Conservation (phyloP, 1,140 invertebrate genomes). For the Saccostrea echinata region DNA sequence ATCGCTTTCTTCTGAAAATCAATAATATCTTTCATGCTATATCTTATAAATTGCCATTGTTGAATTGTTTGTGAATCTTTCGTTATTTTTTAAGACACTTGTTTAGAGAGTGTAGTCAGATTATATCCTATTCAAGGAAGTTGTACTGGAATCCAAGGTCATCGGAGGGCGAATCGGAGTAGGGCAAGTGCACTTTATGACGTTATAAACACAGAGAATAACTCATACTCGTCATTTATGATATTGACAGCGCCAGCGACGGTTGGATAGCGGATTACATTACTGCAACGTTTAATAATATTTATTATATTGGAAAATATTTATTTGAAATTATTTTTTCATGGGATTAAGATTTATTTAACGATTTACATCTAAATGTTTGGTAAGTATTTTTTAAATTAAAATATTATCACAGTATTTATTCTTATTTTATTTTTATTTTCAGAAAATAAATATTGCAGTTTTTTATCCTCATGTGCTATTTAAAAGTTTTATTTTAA, state of each 20-base stretch:
- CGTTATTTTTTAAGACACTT: neutral
- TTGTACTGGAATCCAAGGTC: slow-evolving; percentile 54
- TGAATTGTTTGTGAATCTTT: neutral
- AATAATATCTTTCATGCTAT: neutral
- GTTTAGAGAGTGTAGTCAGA: slow-evolving; percentile 27
- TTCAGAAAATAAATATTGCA: neutral
- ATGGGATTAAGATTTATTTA: slow-evolving; percentile 22
- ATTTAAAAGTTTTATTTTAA: neutral
- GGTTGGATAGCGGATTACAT: slow-evolving; percentile 25
- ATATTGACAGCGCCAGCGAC: slow-evolving; percentile 34
- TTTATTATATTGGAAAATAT: neutral
- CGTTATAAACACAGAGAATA: slow-evolving; percentile 27
- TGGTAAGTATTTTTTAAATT: neutral
- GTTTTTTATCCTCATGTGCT: neutral
- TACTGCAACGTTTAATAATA: neutral
- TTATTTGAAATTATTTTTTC: neutral
- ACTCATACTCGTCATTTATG: slow-evolving; percentile 40
- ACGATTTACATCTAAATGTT: slow-evolving; percentile 34
- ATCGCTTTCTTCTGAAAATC: neutral
- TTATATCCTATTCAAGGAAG: slow-evolving; percentile 53
- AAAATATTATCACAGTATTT: neutral
- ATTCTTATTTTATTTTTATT: neutral
- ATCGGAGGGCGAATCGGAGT: slow-evolving; percentile 48
- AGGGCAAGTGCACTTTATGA: slow-evolving; percentile 58
- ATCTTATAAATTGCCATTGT: neutral